A percentile compares a stretch with the other conserved stretches of the same genome.
Evolutionary conservation across 2,113 vertebrate species (phyloP).

Genomic region (Willisornis vidua): DNA sequence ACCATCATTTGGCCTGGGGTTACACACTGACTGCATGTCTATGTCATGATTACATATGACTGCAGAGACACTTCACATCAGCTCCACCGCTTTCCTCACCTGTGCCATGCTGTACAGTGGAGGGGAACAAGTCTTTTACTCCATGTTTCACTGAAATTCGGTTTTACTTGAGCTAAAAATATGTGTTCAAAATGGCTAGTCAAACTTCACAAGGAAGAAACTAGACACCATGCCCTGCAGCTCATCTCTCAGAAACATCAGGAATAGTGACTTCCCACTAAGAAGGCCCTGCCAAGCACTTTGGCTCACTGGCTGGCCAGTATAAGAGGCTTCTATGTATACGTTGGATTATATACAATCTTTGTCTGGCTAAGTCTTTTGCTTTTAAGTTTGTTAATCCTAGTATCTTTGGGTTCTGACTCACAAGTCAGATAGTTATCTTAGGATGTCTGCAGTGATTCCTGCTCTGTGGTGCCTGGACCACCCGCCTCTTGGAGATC

Average conservation of each 20-base stretch:
- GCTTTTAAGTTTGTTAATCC: constrained; percentile 62
- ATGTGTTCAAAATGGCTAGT: neutral
- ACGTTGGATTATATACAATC: constrained; percentile 44
- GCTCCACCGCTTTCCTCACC: neutral
- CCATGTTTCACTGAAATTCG: neutral
- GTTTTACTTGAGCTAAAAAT: neutral
- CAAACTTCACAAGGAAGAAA: neutral
- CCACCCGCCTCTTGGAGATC: neutral
- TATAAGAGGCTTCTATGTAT: neutral
- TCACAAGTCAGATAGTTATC: constrained; percentile 58
- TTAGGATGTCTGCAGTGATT: constrained; percentile 28
- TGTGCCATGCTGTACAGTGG: neutral
- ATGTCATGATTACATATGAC: neutral
- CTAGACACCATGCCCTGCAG: neutral
- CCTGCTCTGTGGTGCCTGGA: constrained; percentile 14
- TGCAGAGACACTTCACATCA: neutral
- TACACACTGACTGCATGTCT: neutral
- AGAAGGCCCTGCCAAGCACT: constrained; percentile 2
- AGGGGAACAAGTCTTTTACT: neutral
- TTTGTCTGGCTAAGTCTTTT: constrained; percentile 28
- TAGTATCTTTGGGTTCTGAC: constrained; percentile 37
- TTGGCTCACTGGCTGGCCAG: neutral
- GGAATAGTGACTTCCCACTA: neutral
- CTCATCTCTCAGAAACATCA: neutral
- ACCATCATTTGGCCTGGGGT: neutral